Percentiles rank a stretch among this genome's conserved stretches.
These are phyloP conservation scores for Acropternis orthonyx DNA, from an alignment of 2,797 vertebrate species.

Conservation along the genomic window DNA sequence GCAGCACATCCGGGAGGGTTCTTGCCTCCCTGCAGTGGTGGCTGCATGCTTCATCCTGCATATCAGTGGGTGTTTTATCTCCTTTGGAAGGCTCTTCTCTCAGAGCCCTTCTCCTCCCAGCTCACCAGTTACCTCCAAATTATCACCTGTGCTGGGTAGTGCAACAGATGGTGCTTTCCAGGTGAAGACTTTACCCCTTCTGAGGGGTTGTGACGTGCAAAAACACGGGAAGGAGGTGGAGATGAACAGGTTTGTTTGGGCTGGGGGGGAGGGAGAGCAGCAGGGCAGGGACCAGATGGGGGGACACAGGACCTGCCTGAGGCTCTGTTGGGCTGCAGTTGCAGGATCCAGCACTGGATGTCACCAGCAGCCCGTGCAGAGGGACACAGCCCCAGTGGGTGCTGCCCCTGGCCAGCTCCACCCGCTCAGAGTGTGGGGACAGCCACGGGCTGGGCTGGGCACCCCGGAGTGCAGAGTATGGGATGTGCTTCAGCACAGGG, in stretches of 20 bases:
- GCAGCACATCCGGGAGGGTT: neutral
- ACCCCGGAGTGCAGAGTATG: too few relatives aligned
- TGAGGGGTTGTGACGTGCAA: accelerated
- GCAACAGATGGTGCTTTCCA: accelerated
- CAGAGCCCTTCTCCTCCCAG: neutral
- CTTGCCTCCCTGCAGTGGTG: accelerated
- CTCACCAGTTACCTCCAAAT: neutral
- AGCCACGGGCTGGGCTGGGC: too few relatives aligned
- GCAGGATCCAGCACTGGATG: neutral
- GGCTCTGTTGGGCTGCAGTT: neutral
- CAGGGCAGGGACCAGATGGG: neutral
- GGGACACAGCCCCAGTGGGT: neutral
- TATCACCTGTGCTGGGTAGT: accelerated
- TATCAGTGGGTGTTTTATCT: neutral
- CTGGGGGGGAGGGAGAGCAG: neutral
- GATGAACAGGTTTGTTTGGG: neutral
- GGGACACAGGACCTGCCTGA: accelerated
- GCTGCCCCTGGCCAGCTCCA: neutral
- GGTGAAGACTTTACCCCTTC: neutral
- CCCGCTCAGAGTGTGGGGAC: neutral
- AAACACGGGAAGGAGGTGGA: accelerated
- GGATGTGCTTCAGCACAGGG: neutral
- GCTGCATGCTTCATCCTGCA: neutral
- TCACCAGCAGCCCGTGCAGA: neutral
- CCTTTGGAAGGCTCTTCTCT: neutral